Evolutionary conservation across 2,797 vertebrate genomes (phyloP).

Genomic region (Sebastes reedi): DNA sequence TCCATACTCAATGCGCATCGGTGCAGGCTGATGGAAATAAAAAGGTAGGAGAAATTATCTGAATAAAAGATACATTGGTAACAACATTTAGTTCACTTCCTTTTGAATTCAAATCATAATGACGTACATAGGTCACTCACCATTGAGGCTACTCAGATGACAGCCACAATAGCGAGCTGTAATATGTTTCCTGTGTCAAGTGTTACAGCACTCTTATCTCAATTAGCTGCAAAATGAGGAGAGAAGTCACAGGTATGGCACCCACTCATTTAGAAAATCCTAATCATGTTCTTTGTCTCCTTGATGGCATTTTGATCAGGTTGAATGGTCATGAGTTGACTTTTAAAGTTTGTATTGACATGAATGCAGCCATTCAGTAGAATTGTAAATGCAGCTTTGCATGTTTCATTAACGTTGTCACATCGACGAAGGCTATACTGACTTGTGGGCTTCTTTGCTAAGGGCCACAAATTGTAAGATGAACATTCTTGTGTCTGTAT

Average conservation of each 20-base stretch:
- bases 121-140: conserved; percentile 19
- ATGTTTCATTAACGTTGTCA: background rate
- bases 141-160: conserved; percentile 12
- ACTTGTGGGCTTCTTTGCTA: background rate
- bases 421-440: background rate
- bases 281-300: conserved; percentile 31
- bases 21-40: conserved; percentile 6
- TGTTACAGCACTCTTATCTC: conserved; percentile 32
- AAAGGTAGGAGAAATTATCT: conserved; percentile 24
- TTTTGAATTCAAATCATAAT: conserved; percentile 37
- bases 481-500: background rate
- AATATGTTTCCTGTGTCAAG: conserved; percentile 44
- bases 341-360: conserved; percentile 30
- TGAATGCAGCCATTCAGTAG: background rate
- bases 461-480: background rate
- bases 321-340: conserved; percentile 31
- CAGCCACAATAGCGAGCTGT: conserved; percentile 25
- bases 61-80: conserved; percentile 23
- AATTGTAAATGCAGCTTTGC: background rate
- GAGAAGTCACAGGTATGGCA: conserved; percentile 10
- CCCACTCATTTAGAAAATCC: conserved; percentile 11
- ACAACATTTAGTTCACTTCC: conserved; percentile 37
- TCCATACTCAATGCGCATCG: background rate
- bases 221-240: conserved; percentile 22
- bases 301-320: conserved; percentile 19